phyloP scores from a whole-genome alignment of 1,140 invertebrate species.

The Medauroidea extradentata region DNA sequence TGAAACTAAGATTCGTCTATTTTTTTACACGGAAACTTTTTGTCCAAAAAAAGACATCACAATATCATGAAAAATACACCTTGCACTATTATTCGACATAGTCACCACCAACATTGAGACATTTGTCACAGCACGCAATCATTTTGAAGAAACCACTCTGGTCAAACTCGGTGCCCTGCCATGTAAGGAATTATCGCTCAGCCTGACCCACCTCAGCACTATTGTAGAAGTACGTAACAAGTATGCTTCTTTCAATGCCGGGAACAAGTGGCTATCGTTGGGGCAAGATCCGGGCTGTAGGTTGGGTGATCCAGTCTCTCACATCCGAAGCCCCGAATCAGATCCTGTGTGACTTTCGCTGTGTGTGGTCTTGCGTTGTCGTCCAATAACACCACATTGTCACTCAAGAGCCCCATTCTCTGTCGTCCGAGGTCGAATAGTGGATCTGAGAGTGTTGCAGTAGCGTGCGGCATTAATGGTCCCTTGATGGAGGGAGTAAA shows the following conservation, averaged over 20 bases:
- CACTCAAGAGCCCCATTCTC: too few relatives aligned
- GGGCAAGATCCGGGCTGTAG: conserved; percentile 15
- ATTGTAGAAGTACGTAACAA: not conserved
- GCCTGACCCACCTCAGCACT: conserved; percentile 9
- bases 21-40: too few relatives aligned
- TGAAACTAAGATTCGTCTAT: too few relatives aligned
- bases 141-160: conserved; percentile 3
- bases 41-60: too few relatives aligned
- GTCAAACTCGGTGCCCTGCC: conserved; percentile 10
- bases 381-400: not conserved
- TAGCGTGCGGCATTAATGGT: too few relatives aligned
- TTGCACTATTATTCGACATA: too few relatives aligned
- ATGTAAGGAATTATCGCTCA: conserved; percentile 11
- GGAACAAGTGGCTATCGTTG: conserved; percentile 43
- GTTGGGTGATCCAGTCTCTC: conserved; percentile 6
- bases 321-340: not conserved
- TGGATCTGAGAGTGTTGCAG: too few relatives aligned
- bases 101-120: not conserved
- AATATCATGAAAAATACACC: too few relatives aligned
- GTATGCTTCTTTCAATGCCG: conserved; percentile 5
- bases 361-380: conserved; percentile 6
- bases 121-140: too few relatives aligned
- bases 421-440: too few relatives aligned
- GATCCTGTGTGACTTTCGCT: not conserved
- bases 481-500: too few relatives aligned